phyloP scores from a whole-genome alignment of 1,140 invertebrate species.

The Trichoplusia ni region DNA sequence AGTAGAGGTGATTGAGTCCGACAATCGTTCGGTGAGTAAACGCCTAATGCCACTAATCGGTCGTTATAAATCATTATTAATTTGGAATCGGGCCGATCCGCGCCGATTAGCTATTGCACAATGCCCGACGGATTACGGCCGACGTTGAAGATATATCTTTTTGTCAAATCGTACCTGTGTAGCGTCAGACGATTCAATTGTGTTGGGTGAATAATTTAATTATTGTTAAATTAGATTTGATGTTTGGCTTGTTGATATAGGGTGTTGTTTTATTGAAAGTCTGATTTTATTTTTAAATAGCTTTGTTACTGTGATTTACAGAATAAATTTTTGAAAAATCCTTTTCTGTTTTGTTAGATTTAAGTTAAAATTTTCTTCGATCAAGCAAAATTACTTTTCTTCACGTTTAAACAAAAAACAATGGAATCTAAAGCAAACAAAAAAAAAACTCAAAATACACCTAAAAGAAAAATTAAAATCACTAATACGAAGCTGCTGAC shows the following conservation, averaged over 20 bases:
- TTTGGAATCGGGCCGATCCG: slow-evolving; percentile 70
- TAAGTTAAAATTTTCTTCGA: too few species aligned
- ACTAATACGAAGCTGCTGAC: slow-evolving; percentile 59
- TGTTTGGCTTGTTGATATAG: background rate
- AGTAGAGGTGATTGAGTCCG: slow-evolving; percentile 31
- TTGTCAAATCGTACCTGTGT: slow-evolving; percentile 73
- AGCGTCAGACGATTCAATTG: slow-evolving; percentile 47
- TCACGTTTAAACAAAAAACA: too few species aligned
- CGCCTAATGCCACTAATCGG: slow-evolving; percentile 73
- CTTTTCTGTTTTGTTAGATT: too few species aligned
- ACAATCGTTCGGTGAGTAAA: slow-evolving; percentile 66
- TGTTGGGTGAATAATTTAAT: background rate
- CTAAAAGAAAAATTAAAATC: too few species aligned
- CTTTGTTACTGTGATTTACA: too few species aligned
- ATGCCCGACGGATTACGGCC: slow-evolving; percentile 68
- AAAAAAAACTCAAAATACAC: too few species aligned
- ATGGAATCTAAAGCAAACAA: too few species aligned
- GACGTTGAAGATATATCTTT: slow-evolving; percentile 72
- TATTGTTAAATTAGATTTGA: background rate
- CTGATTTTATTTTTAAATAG: too few species aligned
- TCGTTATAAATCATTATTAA: slow-evolving; percentile 80
- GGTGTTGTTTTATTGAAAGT: too few species aligned
- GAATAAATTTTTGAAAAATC: too few species aligned
- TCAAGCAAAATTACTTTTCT: too few species aligned
- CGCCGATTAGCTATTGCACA: slow-evolving; percentile 78